phyloP scores from a whole-genome alignment of 2,888 invertebrate species.

The Eupithecia pulchellata region DNA sequence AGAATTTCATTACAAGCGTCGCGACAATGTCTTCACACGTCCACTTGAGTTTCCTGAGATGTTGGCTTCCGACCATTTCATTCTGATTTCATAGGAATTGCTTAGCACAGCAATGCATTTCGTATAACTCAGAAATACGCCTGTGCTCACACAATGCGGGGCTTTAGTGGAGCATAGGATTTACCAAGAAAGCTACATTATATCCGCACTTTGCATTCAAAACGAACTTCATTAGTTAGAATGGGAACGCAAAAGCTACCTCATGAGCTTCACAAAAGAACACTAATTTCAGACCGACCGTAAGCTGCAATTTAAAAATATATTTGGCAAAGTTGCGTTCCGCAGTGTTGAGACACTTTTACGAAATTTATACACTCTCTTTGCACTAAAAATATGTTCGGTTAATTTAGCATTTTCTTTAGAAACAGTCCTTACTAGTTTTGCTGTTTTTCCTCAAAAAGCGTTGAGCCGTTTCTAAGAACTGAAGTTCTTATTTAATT shows the following conservation, averaged over 20 bases:
- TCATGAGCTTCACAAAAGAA: constrained; percentile 32
- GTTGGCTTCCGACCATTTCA: constrained; percentile 26
- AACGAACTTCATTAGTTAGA: constrained; percentile 41
- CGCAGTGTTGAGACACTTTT: constrained; percentile 20
- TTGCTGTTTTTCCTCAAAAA: background rate
- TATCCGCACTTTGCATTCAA: constrained; percentile 40
- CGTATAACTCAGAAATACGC: constrained; percentile 38
- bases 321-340: constrained; percentile 24
- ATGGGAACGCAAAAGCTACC: constrained; percentile 37
- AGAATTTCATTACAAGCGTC: constrained; percentile 28
- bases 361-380: background rate
- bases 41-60: constrained; percentile 22
- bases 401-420: background rate
- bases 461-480: too few species aligned
- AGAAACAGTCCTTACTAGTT: background rate
- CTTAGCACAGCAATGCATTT: constrained; percentile 32
- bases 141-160: constrained; percentile 35
- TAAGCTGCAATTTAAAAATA: constrained; percentile 29
- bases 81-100: constrained; percentile 37
- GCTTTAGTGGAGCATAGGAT: constrained; percentile 28
- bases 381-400: background rate
- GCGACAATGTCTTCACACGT: constrained; percentile 27
- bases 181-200: constrained; percentile 39
- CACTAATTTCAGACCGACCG: constrained; percentile 26
- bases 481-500: background rate